A percentile compares a stretch with the other conserved stretches of the same genome.
These are phyloP conservation scores for Eueides isabella DNA, from an alignment of 1,140 invertebrate species.

Conservation along the genomic window DNA sequence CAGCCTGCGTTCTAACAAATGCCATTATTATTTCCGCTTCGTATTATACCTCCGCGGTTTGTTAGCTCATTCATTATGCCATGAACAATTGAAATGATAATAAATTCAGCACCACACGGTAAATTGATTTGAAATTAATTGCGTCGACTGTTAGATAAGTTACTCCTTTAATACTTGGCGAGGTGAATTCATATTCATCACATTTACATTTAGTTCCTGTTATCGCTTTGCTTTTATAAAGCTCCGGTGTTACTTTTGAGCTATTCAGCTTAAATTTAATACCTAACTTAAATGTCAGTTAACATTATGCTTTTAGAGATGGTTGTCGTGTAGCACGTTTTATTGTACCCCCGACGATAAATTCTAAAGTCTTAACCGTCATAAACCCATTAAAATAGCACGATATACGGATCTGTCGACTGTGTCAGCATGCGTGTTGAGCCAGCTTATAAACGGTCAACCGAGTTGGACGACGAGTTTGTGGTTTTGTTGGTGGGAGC, in stretches of 20 bases:
- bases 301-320: conserved; percentile 36
- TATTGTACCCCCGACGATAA: conserved; percentile 45
- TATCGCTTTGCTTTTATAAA: conserved; percentile 57
- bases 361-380: conserved; percentile 65
- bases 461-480: conserved; percentile 46
- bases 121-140: conserved; percentile 76
- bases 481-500: conserved; percentile 49
- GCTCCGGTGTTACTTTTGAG: conserved; percentile 43
- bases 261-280: conserved; percentile 44
- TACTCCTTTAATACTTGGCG: conserved; percentile 40
- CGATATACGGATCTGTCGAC: conserved; percentile 43
- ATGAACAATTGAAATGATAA: conserved; percentile 71
- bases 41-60: conserved; percentile 68
- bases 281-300: conserved; percentile 31
- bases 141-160: conserved; percentile 49
- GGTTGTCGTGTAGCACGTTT: conserved; percentile 49
- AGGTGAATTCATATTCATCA: conserved; percentile 42
- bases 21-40: conserved; percentile 79
- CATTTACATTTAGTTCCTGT: conserved; percentile 61
- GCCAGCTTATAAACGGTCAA: conserved; percentile 41
- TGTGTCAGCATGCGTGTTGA: conserved; percentile 36
- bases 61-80: conserved; percentile 76
- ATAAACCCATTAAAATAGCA: conserved; percentile 74
- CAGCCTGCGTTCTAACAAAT: conserved; percentile 67
- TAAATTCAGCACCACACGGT: conserved; percentile 63